These are phyloP conservation scores for Sebastes vulpes DNA, from an alignment of 2,797 vertebrate genomes.

Conservation along the genomic window DNA sequence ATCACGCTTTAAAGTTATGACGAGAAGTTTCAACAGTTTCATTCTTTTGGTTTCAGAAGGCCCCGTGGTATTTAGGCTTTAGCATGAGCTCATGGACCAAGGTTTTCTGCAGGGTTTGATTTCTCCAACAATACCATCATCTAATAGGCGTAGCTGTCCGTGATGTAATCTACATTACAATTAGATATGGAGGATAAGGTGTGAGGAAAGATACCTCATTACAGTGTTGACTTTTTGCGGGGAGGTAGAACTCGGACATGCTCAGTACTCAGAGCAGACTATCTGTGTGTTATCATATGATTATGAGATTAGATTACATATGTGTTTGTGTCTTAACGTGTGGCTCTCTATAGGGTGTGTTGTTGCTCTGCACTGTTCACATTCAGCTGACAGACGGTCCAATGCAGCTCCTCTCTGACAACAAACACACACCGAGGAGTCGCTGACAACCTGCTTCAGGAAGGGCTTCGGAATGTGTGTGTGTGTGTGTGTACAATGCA, in stretches of 20 bases:
- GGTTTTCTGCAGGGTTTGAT: background rate
- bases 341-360: conserved; percentile 19
- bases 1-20: background rate
- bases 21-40: conserved; percentile 1
- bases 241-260: background rate
- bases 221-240: conserved; percentile 5
- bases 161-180: conserved; percentile 19
- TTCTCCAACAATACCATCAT: conserved; percentile 4
- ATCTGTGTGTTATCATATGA: conserved; percentile 11
- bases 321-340: conserved; percentile 35
- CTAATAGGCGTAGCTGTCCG: background rate
- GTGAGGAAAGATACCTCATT: conserved; percentile 5
- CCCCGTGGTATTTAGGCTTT: background rate
- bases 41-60: background rate
- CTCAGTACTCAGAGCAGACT: background rate
- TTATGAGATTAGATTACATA: conserved; percentile 35
- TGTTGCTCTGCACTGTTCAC: conserved; percentile 49
- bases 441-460: conserved; percentile 73
- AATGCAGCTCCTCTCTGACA: conserved; percentile 71
- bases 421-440: conserved; percentile 78
- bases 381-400: conserved; percentile 74
- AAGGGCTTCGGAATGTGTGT: conserved; percentile 47
- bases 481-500: conserved; percentile 18
- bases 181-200: conserved; percentile 10
- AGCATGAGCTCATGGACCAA: background rate